Conservation (phyloP, 2,888 invertebrate genomes). For the Horisme vitalbata region DNA sequence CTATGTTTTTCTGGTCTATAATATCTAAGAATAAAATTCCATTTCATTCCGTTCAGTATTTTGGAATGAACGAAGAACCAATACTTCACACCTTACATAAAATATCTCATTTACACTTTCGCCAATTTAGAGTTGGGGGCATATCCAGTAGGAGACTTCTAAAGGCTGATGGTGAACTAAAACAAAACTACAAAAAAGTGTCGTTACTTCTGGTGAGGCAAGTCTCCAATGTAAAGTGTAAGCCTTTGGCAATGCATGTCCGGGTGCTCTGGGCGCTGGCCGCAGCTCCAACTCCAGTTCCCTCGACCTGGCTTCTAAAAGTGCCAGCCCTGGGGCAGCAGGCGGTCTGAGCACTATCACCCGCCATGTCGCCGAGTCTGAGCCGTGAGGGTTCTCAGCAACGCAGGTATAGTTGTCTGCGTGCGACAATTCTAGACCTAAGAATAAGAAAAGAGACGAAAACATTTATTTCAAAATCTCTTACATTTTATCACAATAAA, state of each 20-base stretch:
- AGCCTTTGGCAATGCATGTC: conserved; percentile 77
- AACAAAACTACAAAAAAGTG: no score
- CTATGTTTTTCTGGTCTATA: no score
- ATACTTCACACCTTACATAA: no score
- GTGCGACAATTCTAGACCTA: conserved; percentile 87
- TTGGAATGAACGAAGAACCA: no score
- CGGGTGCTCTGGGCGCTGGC: conserved; percentile 62
- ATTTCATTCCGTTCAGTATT: no score
- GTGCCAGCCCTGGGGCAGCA: conserved; percentile 85
- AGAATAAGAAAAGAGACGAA: not conserved
- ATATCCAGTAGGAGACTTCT: no score
- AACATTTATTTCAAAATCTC: no score
- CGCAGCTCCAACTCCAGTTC: conserved; percentile 70
- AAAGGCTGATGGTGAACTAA: no score
- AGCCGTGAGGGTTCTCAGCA: conserved; percentile 92
- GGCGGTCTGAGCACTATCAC: conserved; percentile 90
- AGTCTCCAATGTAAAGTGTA: conserved; percentile 87
- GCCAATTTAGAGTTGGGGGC: no score
- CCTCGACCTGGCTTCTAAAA: conserved; percentile 72
- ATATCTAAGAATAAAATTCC: no score
- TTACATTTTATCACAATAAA: no score
- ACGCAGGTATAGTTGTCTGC: conserved; percentile 92
- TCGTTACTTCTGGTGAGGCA: conserved; percentile 86
- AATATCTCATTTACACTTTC: no score
- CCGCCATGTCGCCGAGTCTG: conserved; percentile 91